phyloP scores from a whole-genome alignment of 2,888 invertebrate genomes.

The Heliconius charithonia region DNA sequence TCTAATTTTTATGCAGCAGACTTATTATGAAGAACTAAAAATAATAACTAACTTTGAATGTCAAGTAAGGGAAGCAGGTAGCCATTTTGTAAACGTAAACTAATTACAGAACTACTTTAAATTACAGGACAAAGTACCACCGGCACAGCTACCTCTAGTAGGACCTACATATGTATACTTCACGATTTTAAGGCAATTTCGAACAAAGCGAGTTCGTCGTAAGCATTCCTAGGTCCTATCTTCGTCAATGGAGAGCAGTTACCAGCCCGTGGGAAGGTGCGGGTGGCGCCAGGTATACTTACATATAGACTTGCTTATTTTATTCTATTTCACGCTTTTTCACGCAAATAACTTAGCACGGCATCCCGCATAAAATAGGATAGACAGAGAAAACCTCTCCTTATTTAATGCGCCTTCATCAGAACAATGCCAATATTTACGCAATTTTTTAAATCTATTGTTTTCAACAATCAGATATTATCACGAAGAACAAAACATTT shows the following conservation, averaged over 20 bases:
- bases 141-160: not conserved
- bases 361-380: not conserved
- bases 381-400: not conserved
- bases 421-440: not conserved
- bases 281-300: not conserved
- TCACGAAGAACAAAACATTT: not conserved
- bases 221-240: conserved; percentile 1
- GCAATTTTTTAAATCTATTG: not conserved
- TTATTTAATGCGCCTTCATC: not conserved
- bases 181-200: conserved; percentile 11
- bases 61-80: no score
- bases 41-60: no score
- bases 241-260: not conserved
- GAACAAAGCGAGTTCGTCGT: not conserved
- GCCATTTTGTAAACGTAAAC: not conserved
- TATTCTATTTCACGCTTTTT: no score
- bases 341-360: no score
- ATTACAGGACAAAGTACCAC: not conserved
- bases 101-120: not conserved
- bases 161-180: not conserved
- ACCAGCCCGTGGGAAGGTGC: not conserved
- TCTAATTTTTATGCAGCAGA: no score
- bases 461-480: not conserved
- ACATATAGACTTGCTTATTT: not conserved
- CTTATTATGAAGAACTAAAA: no score